Conservation (phyloP, 2,888 invertebrate genomes). For the Tenthredo distinguenda region DNA sequence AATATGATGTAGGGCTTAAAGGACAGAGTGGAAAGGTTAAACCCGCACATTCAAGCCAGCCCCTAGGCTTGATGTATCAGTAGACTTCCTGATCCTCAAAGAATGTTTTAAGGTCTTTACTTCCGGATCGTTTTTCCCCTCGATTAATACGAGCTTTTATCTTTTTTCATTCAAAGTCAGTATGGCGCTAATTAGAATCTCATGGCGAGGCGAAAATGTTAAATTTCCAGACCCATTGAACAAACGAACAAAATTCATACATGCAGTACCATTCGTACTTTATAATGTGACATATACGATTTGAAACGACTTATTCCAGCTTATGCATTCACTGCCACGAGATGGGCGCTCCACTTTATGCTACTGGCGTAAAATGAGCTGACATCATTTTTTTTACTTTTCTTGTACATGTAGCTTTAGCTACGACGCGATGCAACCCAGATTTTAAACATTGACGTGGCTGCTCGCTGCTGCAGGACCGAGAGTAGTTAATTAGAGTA, state of each 20-base stretch:
- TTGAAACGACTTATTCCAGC: background rate
- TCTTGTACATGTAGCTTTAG: background rate
- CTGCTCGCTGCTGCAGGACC: background rate
- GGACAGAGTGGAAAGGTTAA: constrained; percentile 11
- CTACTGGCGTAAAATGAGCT: constrained; percentile 15
- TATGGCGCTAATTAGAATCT: background rate
- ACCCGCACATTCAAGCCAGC: constrained; percentile 8
- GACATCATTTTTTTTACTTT: background rate
- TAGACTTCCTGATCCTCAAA: constrained; percentile 4
- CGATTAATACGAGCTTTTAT: background rate
- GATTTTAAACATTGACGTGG: constrained; percentile 39
- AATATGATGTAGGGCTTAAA: constrained; percentile 1
- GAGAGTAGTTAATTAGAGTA: constrained; percentile 19
- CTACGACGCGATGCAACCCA: constrained; percentile 27
- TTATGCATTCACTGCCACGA: background rate
- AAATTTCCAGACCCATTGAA: background rate
- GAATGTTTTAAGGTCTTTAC: background rate
- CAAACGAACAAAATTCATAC: background rate
- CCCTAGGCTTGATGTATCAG: constrained; percentile 7
- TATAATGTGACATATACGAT: background rate
- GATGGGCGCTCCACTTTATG: background rate
- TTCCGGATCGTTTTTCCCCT: background rate
- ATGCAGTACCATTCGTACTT: background rate
- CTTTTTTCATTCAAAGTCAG: background rate
- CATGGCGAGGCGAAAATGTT: background rate